Evolutionary conservation across 2,113 vertebrate genomes (phyloP), one percentile per base, ranked within the genome.

Genomic region (Burhinus bistriatus): DNA sequence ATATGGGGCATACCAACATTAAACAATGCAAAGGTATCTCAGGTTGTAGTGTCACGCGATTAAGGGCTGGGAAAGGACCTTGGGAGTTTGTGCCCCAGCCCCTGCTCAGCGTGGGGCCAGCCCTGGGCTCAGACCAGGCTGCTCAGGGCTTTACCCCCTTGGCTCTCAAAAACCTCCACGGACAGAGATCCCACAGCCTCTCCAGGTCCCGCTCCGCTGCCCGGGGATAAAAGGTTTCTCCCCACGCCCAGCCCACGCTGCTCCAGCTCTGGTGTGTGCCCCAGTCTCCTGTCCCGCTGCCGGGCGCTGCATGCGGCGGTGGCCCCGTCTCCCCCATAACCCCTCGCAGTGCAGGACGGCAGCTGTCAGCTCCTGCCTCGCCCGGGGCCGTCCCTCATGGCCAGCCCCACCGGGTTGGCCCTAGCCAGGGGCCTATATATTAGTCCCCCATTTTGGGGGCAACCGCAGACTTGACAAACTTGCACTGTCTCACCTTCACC

Each of bases 171-270:
- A 30, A 12, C 32, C 32, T 32, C 40, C 21, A 4, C 0, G 9
- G 38, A 38, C 5, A 11, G 40, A 27, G 22, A 38, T 20, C 69
- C 21, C 38, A 25, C 58, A 22, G 62, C 52, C 16, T 54, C 70
- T 40, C 49, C 7, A 8, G 27, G 27, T 8, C 38, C 25, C 2
- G 2, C 17, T 12, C 12, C 8, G 1, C 45, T 17, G n/a, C 26
- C 19, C 3, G 0, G 36, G 20, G 7, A 16, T 23, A 23, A 18
- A 30, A 45, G 17, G 17, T 10, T 30, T 22, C 42, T 42, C 29
- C 22, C 34, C 27, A 5, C 5, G 1, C 22, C 49, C 27, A 45
- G 38, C 32, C 21, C 16, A 0, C 26, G 29, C 17, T 2, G 1
- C 29, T 32, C 54, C 21, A 34, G 42, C 32, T 59, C 15, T 45